A percentile compares a stretch with the other conserved stretches of the same genome.
phyloP scores from a whole-genome alignment of 1,140 invertebrate species.

The Trinorchestia longiramus region DNA sequence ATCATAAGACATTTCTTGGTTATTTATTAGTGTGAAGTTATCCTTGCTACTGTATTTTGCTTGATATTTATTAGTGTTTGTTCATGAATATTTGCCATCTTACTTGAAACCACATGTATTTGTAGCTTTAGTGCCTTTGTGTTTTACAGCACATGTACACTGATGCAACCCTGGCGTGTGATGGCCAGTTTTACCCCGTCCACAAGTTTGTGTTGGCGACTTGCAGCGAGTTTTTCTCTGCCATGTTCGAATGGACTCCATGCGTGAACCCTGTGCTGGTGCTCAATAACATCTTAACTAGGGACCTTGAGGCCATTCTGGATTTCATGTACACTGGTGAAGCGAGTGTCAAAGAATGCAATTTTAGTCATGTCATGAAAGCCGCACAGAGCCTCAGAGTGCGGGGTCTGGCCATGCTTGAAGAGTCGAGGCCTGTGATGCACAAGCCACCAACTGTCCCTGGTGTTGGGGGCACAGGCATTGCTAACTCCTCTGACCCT shows the following conservation, averaged over 20 bases:
- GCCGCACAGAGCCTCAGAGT: conserved; percentile 63
- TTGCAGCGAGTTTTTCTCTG: conserved; percentile 64
- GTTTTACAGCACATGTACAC: conserved; percentile 62
- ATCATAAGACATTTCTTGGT: no score
- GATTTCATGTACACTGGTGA: conserved; percentile 66
- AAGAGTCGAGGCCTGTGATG: conserved; percentile 55
- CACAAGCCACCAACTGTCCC: background rate
- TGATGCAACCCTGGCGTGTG: conserved; percentile 66
- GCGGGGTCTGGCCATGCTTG: conserved; percentile 60
- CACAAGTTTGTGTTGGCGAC: conserved; percentile 66
- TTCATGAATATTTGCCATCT: background rate
- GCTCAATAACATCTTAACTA: conserved; percentile 62
- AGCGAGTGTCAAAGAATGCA: conserved; percentile 60
- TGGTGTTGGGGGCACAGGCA: background rate
- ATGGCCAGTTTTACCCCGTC: conserved; percentile 64
- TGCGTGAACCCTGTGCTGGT: conserved; percentile 66
- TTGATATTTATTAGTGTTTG: no score
- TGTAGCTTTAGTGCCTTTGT: background rate
- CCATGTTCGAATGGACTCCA: conserved; percentile 66
- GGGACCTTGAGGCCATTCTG: conserved; percentile 62
- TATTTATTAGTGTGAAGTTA: no score
- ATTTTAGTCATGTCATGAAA: conserved; percentile 58
- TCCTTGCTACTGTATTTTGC: no score
- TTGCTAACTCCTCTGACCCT: background rate
- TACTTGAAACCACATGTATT: background rate